phyloP scores from a whole-genome alignment of 2,797 vertebrate species.

The Acrossocheilus fasciatus region DNA sequence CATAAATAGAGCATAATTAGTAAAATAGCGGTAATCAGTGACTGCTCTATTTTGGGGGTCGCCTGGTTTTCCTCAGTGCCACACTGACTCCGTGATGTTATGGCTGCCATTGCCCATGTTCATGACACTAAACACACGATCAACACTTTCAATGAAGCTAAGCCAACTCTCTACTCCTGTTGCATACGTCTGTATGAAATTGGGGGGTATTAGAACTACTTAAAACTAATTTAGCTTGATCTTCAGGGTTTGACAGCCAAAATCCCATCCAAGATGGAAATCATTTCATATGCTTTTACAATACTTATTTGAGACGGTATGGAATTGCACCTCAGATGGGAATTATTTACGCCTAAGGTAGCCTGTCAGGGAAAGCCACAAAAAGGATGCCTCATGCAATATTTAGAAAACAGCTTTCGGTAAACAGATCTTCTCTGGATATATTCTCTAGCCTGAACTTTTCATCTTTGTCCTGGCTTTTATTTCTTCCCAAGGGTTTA shows the following conservation, averaged over 20 bases:
- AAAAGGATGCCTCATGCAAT: neutral
- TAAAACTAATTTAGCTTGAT: conserved; percentile 12
- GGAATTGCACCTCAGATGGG: conserved; percentile 19
- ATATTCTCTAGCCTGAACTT: conserved; percentile 1
- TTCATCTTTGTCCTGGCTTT: conserved; percentile 17
- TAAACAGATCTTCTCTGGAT: conserved; percentile 23
- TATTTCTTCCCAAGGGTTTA: neutral
- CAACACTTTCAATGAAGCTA: conserved; percentile 58
- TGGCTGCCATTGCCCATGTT: conserved; percentile 65
- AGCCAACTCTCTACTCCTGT: conserved; percentile 65
- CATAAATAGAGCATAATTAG: conserved; percentile 91
- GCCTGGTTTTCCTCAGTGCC: conserved; percentile 89
- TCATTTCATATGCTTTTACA: neutral
- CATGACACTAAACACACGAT: conserved; percentile 66
- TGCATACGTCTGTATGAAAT: conserved; percentile 1
- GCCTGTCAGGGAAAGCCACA: neutral
- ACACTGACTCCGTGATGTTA: conserved; percentile 68
- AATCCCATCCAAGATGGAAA: conserved; percentile 3
- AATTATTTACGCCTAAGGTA: neutral
- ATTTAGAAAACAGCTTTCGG: conserved; percentile 18
- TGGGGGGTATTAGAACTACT: neutral
- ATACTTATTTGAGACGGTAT: neutral
- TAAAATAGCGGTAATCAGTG: conserved; percentile 94
- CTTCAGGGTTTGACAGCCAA: neutral
- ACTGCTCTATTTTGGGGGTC: conserved; percentile 83